Conservation (phyloP, 2,888 invertebrate species). For the Plagodis dolabraria region DNA sequence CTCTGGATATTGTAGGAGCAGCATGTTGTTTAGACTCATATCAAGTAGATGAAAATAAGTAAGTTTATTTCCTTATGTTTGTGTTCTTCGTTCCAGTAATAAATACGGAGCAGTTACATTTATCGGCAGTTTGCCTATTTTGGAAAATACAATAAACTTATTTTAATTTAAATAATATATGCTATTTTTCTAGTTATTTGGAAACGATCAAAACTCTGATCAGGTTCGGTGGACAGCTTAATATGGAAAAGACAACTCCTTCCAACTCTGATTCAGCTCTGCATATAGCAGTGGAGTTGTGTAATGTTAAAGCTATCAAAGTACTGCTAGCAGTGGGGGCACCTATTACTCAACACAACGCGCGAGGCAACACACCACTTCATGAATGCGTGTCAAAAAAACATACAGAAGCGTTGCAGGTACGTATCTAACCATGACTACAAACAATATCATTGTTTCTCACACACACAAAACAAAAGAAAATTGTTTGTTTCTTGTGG, state of each 20-base stretch:
- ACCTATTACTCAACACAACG: constrained; percentile 24
- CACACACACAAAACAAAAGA: too few relatives aligned
- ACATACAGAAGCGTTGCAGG: constrained; percentile 39
- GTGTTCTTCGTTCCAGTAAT: too few relatives aligned
- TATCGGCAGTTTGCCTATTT: too few relatives aligned
- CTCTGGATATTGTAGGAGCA: constrained; percentile 40
- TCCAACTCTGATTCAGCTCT: constrained; percentile 2
- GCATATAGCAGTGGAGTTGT: constrained; percentile 44
- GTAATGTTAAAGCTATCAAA: constrained; percentile 29
- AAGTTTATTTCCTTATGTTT: neutral
- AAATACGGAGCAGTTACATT: too few relatives aligned
- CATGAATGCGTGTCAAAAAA: constrained; percentile 41
- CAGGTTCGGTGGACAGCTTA: constrained; percentile 10
- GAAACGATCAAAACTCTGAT: constrained; percentile 13
- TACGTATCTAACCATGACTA: constrained; percentile 2
- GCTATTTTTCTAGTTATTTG: constrained; percentile 5
- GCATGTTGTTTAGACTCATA: constrained; percentile 5
- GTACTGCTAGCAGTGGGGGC: constrained; percentile 33
- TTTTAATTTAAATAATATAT: too few relatives aligned
- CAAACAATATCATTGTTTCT: too few relatives aligned
- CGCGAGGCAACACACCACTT: constrained; percentile 39
- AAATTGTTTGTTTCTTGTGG: neutral
- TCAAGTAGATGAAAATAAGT: constrained; percentile 3
- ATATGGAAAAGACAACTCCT: neutral
- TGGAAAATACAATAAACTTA: too few relatives aligned